Evolutionary conservation across 35 echinoderm and acorn worm species (phyloP).

Genomic region (Ptychodera flava): DNA sequence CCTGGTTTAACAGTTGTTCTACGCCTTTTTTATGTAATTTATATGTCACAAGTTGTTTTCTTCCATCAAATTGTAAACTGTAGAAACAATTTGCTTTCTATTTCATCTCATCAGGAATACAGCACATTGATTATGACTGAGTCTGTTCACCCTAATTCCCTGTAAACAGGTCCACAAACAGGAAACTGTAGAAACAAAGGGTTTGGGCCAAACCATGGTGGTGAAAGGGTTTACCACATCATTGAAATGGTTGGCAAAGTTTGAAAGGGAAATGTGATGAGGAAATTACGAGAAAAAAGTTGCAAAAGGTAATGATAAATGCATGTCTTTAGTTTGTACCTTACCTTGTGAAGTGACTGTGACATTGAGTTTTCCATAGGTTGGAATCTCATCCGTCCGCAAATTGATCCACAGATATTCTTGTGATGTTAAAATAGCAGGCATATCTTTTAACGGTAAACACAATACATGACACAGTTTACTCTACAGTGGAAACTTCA

Average conservation of each 20-base stretch:
- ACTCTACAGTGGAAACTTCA: too few relatives aligned
- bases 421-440: not conserved
- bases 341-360: not conserved
- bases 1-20: too few relatives aligned
- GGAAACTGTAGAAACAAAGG: not conserved
- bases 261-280: not conserved
- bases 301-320: not conserved
- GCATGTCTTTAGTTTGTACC: not conserved
- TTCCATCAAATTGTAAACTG: too few relatives aligned
- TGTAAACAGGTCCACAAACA: too few relatives aligned
- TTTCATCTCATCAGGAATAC: too few relatives aligned
- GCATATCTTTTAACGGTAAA: too few relatives aligned
- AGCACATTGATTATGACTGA: too few relatives aligned
- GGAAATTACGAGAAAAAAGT: not conserved
- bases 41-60: too few relatives aligned
- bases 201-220: not conserved
- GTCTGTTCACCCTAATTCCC: too few relatives aligned
- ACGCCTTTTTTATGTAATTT: too few relatives aligned
- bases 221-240: not conserved
- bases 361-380: not conserved
- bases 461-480: too few relatives aligned
- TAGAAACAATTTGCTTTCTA: too few relatives aligned
- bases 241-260: not conserved
- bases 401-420: not conserved
- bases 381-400: not conserved